These are phyloP conservation scores for Rhagium mordax DNA, from an alignment of 2,888 invertebrate species.

Conservation along the genomic window DNA sequence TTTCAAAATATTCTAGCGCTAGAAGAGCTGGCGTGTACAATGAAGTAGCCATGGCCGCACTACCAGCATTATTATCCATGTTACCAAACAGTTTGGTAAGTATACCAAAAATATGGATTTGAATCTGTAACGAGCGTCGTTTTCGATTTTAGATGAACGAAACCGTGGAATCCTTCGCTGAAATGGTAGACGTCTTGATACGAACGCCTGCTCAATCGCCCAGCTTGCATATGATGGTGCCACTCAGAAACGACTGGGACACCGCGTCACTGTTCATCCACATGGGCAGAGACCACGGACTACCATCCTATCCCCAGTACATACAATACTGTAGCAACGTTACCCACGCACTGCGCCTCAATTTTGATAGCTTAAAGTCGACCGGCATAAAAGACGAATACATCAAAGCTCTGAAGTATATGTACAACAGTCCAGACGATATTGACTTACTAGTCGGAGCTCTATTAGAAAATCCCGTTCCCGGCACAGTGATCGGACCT, in stretches of 20 bases:
- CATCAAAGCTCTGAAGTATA: conserved; percentile 77
- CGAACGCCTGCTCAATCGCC: conserved; percentile 77
- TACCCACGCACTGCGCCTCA: conserved; percentile 52
- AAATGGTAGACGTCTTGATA: conserved; percentile 76
- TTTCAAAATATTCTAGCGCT: conserved; percentile 86
- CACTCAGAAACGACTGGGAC: conserved; percentile 67
- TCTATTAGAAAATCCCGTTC: conserved; percentile 83
- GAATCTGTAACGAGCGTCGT: neutral
- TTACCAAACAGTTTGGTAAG: conserved; percentile 80
- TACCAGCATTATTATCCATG: conserved; percentile 84
- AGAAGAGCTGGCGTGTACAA: conserved; percentile 85
- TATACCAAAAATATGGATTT: conserved; percentile 37
- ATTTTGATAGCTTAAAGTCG: conserved; percentile 72
- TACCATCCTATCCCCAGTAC: conserved; percentile 81
- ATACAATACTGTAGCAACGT: conserved; percentile 77
- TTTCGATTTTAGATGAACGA: conserved; percentile 72
- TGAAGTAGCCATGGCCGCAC: conserved; percentile 82
- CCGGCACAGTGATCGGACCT: conserved; percentile 89
- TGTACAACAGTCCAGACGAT: conserved; percentile 83
- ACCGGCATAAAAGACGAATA: conserved; percentile 74
- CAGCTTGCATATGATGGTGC: conserved; percentile 72
- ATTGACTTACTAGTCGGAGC: conserved; percentile 90
- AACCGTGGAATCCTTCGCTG: conserved; percentile 70
- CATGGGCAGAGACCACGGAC: conserved; percentile 85
- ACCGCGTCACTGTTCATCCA: conserved; percentile 74